phyloP scores from a whole-genome alignment of 2,113 vertebrate genomes.

The Callaeas wilsoni region DNA sequence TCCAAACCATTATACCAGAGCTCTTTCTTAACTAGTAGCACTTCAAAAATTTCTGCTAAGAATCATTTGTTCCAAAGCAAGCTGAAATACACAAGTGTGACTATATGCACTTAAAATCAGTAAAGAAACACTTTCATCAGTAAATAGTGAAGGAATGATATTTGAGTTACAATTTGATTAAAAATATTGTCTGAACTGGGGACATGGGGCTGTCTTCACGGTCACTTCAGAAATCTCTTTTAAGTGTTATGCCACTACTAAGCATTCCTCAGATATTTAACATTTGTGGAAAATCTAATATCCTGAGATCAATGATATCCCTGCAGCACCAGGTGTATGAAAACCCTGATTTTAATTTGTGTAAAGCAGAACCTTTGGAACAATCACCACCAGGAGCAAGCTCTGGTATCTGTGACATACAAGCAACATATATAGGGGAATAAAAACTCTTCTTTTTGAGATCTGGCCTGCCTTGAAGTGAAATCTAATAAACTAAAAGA shows the following conservation, averaged over 20 bases:
- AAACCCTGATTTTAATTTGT: not conserved
- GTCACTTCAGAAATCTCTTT: constrained; percentile 48
- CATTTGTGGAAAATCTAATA: not conserved
- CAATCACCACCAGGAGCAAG: not conserved
- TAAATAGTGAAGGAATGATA: not conserved
- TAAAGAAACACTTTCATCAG: not conserved
- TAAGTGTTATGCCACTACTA: constrained; percentile 23
- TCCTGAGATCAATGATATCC: not conserved
- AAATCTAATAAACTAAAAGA: not conserved
- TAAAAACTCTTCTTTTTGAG: not conserved
- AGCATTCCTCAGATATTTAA: constrained; percentile 21
- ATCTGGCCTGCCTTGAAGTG: not conserved
- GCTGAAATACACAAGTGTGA: not conserved
- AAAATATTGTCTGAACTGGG: not conserved
- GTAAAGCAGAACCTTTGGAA: not conserved
- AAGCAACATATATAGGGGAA: not conserved
- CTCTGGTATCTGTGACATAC: not conserved
- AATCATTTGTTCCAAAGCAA: not conserved
- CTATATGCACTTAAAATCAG: not conserved
- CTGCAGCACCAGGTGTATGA: not conserved
- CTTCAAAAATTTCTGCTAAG: not conserved
- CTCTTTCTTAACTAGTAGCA: not conserved
- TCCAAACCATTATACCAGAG: not conserved
- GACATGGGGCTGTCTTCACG: not conserved
- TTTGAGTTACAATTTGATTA: not conserved